Evolutionary conservation across 1,140 invertebrate genomes (phyloP).

Genomic region (Aphaenogaster rudis): DNA sequence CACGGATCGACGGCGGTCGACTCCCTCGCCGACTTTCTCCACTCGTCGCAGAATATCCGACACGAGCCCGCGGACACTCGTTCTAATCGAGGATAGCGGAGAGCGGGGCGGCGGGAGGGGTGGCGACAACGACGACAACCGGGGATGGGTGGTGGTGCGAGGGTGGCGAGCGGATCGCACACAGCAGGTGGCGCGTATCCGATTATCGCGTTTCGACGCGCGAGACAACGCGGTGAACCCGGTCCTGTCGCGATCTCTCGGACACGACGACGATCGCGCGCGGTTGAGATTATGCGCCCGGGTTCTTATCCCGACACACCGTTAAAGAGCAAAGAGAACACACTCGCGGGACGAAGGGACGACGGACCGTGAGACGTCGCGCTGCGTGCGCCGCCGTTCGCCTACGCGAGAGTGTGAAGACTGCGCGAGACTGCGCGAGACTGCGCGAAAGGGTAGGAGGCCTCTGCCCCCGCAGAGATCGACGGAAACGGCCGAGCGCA

Average conservation of each 20-base stretch:
- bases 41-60: neutral
- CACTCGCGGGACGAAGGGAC: constrained; percentile 28
- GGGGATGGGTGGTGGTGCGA: constrained; percentile 45
- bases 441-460: constrained; percentile 75
- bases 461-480: constrained; percentile 84
- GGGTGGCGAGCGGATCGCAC: constrained; percentile 39
- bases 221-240: constrained; percentile 13
- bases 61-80: constrained; percentile 22
- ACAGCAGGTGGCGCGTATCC: constrained; percentile 58
- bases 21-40: neutral
- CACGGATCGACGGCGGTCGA: neutral
- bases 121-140: constrained; percentile 40
- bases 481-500: constrained; percentile 78
- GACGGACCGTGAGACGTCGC: constrained; percentile 42
- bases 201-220: constrained; percentile 38
- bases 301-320: neutral
- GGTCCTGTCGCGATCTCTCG: neutral
- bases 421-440: constrained; percentile 57
- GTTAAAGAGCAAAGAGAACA: neutral
- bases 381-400: constrained; percentile 67
- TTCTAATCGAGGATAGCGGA: neutral
- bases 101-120: neutral
- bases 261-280: neutral
- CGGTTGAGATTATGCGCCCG: neutral
- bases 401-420: constrained; percentile 76